phyloP scores from a whole-genome alignment of 1,140 invertebrate species.

The Dendroctonus valens region DNA sequence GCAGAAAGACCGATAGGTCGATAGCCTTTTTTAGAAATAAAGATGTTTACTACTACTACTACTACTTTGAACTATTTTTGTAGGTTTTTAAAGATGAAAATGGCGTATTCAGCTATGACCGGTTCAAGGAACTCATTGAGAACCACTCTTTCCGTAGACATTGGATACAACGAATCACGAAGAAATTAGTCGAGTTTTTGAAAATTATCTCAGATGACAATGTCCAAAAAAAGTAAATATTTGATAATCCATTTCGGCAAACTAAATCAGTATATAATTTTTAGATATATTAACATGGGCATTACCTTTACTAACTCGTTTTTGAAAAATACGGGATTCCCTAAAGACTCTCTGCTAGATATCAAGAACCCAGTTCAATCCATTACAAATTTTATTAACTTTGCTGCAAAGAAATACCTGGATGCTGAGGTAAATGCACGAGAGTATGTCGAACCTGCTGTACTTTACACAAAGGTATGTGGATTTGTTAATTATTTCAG shows the following conservation, averaged over 20 bases:
- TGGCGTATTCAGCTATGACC: constrained; percentile 68
- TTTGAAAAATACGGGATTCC: constrained; percentile 71
- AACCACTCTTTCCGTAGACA: constrained; percentile 71
- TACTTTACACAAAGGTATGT: constrained; percentile 65
- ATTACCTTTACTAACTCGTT: constrained; percentile 74
- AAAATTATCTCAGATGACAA: constrained; percentile 71
- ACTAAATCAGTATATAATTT: constrained; percentile 38
- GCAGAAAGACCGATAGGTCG: no score
- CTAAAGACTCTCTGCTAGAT: constrained; percentile 69
- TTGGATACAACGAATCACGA: constrained; percentile 70
- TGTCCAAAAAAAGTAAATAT: constrained; percentile 66
- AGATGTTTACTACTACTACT: no score
- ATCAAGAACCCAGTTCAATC: constrained; percentile 66
- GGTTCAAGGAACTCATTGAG: constrained; percentile 72
- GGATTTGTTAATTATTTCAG: constrained; percentile 6
- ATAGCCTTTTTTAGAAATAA: no score
- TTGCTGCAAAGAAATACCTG: constrained; percentile 66
- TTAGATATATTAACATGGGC: constrained; percentile 65
- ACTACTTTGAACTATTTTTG: constrained; percentile 8
- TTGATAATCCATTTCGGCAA: neutral
- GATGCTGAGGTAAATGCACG: constrained; percentile 69
- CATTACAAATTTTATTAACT: constrained; percentile 63
- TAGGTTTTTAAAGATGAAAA: constrained; percentile 60
- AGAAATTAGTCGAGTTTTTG: constrained; percentile 70
- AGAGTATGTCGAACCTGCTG: constrained; percentile 70